Conservation (phyloP, 2,888 invertebrate species). For the Vannuccia rotundouncinata region DNA sequence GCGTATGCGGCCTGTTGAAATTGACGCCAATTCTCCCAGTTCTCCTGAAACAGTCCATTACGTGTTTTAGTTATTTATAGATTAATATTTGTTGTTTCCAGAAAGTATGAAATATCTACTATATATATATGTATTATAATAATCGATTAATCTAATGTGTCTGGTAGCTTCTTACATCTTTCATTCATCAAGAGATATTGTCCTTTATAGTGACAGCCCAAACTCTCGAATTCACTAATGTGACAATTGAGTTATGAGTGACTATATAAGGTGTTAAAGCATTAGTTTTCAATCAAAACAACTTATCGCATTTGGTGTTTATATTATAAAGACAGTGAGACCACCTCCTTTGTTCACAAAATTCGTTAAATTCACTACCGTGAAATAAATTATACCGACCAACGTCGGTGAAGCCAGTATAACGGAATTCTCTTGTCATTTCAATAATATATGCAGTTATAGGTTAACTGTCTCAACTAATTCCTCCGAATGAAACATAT, state of each 20-base stretch:
- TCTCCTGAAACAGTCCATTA: constrained; percentile 22
- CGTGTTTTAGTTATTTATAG: background rate
- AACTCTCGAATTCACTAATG: background rate
- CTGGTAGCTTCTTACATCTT: background rate
- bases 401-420: background rate
- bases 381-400: background rate
- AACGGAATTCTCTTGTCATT: too few relatives aligned
- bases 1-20: constrained; percentile 39
- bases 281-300: background rate
- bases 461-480: background rate
- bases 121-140: background rate
- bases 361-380: background rate
- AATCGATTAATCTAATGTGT: too few relatives aligned
- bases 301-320: background rate
- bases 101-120: background rate
- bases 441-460: too few relatives aligned
- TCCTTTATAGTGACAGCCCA: background rate
- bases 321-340: background rate
- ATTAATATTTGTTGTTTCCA: background rate
- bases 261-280: background rate
- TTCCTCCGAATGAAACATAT: background rate
- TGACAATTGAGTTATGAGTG: constrained; percentile 1
- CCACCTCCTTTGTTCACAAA: background rate
- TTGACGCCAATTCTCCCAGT: constrained; percentile 37
- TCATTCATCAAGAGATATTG: background rate